A percentile compares a stretch with the other conserved stretches of the same genome.
Evolutionary conservation across 1,140 invertebrate genomes (phyloP).

Genomic region (Brachionus sp.): DNA sequence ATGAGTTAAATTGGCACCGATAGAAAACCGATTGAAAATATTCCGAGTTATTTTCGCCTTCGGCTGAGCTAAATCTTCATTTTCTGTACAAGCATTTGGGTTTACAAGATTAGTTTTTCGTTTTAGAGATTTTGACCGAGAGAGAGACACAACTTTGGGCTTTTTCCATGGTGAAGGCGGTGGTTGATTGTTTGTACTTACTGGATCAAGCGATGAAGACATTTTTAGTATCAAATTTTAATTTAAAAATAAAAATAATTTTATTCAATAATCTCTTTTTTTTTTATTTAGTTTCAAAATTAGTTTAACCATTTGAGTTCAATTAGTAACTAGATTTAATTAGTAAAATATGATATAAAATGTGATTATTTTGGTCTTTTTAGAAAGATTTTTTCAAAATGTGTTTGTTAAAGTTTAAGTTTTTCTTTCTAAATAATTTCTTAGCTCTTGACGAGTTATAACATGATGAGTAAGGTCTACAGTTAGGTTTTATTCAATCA

Average conservation of each 20-base stretch:
- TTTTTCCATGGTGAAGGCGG: constrained; percentile 39
- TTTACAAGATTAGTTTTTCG: not conserved
- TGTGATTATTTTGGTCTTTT: too few species aligned
- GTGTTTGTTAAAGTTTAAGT: too few species aligned
- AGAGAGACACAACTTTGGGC: constrained; percentile 32
- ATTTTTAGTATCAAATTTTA: not conserved
- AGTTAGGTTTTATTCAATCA: too few species aligned
- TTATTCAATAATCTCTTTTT: not conserved
- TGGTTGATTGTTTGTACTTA: constrained; percentile 2
- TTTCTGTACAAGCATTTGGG: not conserved
- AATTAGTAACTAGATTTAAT: not conserved
- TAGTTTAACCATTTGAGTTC: not conserved
- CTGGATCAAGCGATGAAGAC: not conserved
- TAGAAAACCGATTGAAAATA: constrained; percentile 5
- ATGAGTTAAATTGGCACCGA: not conserved
- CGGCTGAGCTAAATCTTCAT: constrained; percentile 1
- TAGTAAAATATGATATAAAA: too few species aligned
- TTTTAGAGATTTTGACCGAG: constrained; percentile 5
- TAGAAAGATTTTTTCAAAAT: too few species aligned
- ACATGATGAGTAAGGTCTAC: too few species aligned
- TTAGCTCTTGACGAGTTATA: too few species aligned
- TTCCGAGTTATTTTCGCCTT: not conserved
- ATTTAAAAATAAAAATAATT: not conserved
- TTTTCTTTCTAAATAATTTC: too few species aligned
- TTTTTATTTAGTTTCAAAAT: not conserved